phyloP scores from a whole-genome alignment of 1,140 invertebrate species.

The Drosophila aff. region DNA sequence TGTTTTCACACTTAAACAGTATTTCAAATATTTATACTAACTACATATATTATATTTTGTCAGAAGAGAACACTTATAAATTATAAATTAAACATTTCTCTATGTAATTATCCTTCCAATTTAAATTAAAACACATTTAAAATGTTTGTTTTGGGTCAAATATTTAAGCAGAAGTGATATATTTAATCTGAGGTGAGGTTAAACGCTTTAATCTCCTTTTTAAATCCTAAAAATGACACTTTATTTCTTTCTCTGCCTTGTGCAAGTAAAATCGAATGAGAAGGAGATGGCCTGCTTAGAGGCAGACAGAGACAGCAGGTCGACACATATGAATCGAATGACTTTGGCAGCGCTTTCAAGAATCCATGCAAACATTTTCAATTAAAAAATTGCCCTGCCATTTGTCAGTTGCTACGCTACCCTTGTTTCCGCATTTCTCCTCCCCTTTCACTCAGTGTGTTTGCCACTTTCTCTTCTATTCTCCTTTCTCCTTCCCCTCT shows the following conservation, averaged over 20 bases:
- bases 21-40: too few relatives aligned
- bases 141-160: too few relatives aligned
- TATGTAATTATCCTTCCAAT: too few relatives aligned
- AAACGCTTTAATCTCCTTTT: neutral
- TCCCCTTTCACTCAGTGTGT: neutral
- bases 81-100: too few relatives aligned
- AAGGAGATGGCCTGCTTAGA: neutral
- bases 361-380: conserved; percentile 82
- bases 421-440: neutral
- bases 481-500: neutral
- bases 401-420: conserved; percentile 60
- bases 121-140: too few relatives aligned
- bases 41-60: too few relatives aligned
- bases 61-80: too few relatives aligned
- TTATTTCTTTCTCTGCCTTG: neutral
- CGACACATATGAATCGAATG: conserved; percentile 51
- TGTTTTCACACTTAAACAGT: too few relatives aligned
- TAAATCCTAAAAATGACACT: neutral
- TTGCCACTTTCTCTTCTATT: conserved; percentile 5
- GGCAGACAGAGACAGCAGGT: neutral
- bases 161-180: too few relatives aligned
- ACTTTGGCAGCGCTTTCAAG: conserved; percentile 60
- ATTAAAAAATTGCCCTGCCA: conserved; percentile 79
- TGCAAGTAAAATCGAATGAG: neutral
- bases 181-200: too few relatives aligned